Percentiles rank a stretch among this genome's conserved stretches.
Conservation (phyloP, 2,113 vertebrate species). For the Panthera tigris region DNA sequence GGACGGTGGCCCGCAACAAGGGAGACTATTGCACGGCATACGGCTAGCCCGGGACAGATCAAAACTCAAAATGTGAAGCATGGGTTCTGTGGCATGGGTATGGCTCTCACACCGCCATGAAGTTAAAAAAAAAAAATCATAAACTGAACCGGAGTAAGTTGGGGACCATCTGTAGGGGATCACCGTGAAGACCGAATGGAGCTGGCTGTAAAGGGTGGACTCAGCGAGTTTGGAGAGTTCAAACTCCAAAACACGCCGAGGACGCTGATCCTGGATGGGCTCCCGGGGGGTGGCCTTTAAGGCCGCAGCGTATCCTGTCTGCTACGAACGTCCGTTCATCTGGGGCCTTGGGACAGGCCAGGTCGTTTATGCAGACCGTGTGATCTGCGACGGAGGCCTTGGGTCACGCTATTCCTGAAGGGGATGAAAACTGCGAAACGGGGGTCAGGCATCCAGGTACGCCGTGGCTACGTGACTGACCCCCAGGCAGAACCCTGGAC, state of each 20-base stretch:
- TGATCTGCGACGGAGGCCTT: background rate
- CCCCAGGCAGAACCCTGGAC: background rate
- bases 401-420: background rate
- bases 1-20: background rate
- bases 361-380: background rate
- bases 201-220: background rate
- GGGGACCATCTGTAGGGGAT: background rate
- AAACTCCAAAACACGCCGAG: background rate
- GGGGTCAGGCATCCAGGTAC: background rate
- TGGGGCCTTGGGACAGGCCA: background rate
- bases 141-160: background rate
- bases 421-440: background rate
- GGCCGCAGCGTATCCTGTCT: background rate
- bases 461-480: rapidly evolving
- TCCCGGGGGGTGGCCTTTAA: background rate
- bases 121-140: background rate
- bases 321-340: background rate
- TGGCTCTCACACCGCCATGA: background rate
- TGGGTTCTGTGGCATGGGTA: background rate
- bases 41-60: background rate
- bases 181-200: background rate
- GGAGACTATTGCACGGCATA: background rate
- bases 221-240: background rate
- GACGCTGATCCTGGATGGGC: background rate
- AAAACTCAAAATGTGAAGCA: background rate